Percentiles rank a stretch among this genome's conserved stretches.
Evolutionary conservation across 2,113 vertebrate genomes (phyloP).

Genomic region (Gambusia holbrooki): DNA sequence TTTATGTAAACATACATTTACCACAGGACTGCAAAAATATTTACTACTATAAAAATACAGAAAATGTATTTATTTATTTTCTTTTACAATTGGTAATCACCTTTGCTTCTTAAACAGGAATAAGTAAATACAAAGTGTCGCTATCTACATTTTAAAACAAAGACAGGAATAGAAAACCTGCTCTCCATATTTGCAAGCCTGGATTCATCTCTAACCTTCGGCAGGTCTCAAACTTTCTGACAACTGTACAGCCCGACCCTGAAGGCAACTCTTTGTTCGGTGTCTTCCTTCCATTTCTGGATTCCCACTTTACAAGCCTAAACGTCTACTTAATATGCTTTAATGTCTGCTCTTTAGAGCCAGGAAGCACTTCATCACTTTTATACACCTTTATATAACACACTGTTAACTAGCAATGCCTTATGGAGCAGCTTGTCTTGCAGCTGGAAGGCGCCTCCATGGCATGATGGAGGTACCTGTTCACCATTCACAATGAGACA

Average conservation of each 20-base stretch:
- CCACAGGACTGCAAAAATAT: neutral
- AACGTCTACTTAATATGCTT: conserved; percentile 88
- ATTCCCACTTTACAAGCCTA: conserved; percentile 82
- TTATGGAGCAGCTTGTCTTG: conserved; percentile 83
- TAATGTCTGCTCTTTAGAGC: conserved; percentile 85
- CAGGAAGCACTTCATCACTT: conserved; percentile 83
- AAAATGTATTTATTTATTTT: neutral
- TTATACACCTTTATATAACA: conserved; percentile 88
- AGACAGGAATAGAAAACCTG: conserved; percentile 22
- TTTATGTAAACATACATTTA: neutral
- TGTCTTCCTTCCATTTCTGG: conserved; percentile 81
- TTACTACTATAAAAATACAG: neutral
- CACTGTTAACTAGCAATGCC: conserved; percentile 86
- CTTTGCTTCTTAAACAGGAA: neutral
- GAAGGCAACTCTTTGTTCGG: conserved; percentile 78
- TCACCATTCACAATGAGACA: conserved; percentile 83
- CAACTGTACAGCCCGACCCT: conserved; percentile 72
- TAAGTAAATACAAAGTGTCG: neutral
- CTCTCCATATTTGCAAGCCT: conserved; percentile 41
- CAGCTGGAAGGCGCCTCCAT: conserved; percentile 78
- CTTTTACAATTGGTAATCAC: neutral
- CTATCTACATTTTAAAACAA: neutral
- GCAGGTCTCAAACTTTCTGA: conserved; percentile 73
- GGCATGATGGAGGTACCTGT: conserved; percentile 83
- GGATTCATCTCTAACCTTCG: conserved; percentile 54